Evolutionary conservation across 2,113 vertebrate genomes (phyloP), one percentile per base, ranked within the genome.

Genomic region (Ascaphus truei): DNA sequence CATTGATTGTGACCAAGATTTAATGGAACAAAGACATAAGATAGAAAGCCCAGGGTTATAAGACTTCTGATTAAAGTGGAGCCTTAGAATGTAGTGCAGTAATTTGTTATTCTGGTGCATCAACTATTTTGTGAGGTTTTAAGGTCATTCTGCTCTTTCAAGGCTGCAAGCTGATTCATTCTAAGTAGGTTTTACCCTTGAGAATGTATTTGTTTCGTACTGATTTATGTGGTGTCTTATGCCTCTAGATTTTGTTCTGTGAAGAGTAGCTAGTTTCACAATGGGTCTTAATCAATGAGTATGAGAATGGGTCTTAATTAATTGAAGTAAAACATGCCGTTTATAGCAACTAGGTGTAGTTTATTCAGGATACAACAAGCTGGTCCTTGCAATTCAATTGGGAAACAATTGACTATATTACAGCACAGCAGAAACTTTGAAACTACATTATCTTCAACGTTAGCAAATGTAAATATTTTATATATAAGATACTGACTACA

Each of bases 181-280:
- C 7, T 69, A 15, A 51, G 51, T 11, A 23, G 27, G 33, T 15
- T 43, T 62, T 37, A 26, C 13, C 57, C 73, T 57, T 63, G 72
- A 68, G 63, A 43, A 72, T 9, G 22, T 56, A 62, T 4, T 30
- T 67, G 45, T 41, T 79, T 59, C 27, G 31, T 63, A 75, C 65
- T 61, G 72, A 72, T 79, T 64, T 55, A 45, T n/a, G 29, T 0
- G 0, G 48, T 58, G 53, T 62, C 60, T 75, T 50, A n/a, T 75
- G 75, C 60, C 41, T 68, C 76, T 72, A 77, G 67, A 77, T 72
- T 68, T 52, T 60, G 66, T 69, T 51, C 66, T 29, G 33, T 51
- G 18, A 33, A 60, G 30, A 69, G 41, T 37, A 60, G 56, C 66
- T 59, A 60, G 66, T 69, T 69, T 69, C 56, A 69, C 66, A 51